Base-by-base conservation (phyloP, 2,797 vertebrate species). In the Brotula barbata region DNA sequence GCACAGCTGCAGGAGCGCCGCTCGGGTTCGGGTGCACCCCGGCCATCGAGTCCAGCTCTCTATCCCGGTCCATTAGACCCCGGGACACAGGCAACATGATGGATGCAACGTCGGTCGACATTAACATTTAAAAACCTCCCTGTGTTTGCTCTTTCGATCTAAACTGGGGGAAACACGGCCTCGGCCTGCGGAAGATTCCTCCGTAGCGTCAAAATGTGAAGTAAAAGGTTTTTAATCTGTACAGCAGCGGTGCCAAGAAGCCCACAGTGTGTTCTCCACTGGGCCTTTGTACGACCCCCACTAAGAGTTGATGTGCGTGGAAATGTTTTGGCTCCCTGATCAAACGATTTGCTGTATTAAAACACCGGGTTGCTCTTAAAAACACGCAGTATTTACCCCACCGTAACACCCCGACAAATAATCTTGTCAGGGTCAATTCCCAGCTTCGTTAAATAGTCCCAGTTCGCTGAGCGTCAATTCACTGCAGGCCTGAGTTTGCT, bases 101-200 rank as follows among this genome's bases (percentile, higher is more conserved):
- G 71, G 92, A 92, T 78, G 90, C 90, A 73, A 92, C 90, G 91
- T 93, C 91, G 87, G 90, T 92, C 90, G 92, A 93, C 92, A 92
- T 93, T 90, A 92, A 92, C 92, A 93, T 93, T 85, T 88, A 90
- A 85, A 86, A 81, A 72, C 70, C 43, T 56, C 68, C 33, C 69
- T 71, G 49, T 76, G 59, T 60, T 46, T 41, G 75, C 46, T 21
- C 51, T 48, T 23, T 47, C 43, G 1, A 53, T 70, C 55, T 80
- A 64, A 83, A 82, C 22, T 55, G 60, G 22, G 16, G 20, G 41
- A 44, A 11, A 11, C 11, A 7, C 1, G 6, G 36, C 6, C 37
- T 15, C 3, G 14, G 5, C n/a, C n/a, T 40, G 3, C 10, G 64
- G 57, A 56, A 28, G 58, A 42, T 48, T 17, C 11, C 20, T 40